A percentile compares a stretch with the other conserved stretches of the same genome.
These are phyloP conservation scores for Brachionus paranguensis DNA, from an alignment of 1,140 invertebrate genomes.

Conservation along the genomic window DNA sequence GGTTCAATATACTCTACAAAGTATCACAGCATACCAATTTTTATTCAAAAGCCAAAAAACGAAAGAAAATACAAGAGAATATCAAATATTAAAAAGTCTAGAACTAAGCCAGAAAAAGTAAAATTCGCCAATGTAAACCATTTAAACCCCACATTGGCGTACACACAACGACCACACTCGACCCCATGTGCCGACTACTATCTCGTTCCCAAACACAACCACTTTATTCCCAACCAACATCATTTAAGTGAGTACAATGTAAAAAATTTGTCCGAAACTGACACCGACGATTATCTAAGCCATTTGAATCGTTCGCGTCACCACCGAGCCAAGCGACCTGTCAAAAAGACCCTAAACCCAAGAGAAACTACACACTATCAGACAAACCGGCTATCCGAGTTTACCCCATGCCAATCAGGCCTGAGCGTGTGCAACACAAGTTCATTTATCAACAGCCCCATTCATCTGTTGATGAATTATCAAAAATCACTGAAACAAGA, in stretches of 20 bases:
- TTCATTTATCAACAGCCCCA: conserved; percentile 14
- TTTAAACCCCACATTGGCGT: not conserved
- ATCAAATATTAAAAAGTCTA: not conserved
- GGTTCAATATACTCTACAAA: not conserved
- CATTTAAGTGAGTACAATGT: not conserved
- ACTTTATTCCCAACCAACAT: not conserved
- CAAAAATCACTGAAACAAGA: not conserved
- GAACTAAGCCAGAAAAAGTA: not conserved
- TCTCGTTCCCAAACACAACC: not conserved
- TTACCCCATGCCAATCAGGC: not conserved
- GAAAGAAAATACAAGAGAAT: not conserved
- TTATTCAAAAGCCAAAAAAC: not conserved
- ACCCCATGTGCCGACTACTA: not conserved
- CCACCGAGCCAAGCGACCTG: not conserved
- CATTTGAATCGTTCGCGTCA: not conserved
- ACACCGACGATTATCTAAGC: not conserved
- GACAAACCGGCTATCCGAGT: not conserved
- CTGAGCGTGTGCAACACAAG: not conserved
- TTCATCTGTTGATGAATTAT: conserved; percentile 1
- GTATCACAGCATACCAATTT: conserved; percentile 10
- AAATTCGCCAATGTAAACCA: not conserved
- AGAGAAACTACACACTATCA: not conserved
- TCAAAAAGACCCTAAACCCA: not conserved
- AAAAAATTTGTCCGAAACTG: not conserved
- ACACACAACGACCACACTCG: not conserved